phyloP scores from a whole-genome alignment of 2,113 vertebrate species.

The Lepus europaeus region DNA sequence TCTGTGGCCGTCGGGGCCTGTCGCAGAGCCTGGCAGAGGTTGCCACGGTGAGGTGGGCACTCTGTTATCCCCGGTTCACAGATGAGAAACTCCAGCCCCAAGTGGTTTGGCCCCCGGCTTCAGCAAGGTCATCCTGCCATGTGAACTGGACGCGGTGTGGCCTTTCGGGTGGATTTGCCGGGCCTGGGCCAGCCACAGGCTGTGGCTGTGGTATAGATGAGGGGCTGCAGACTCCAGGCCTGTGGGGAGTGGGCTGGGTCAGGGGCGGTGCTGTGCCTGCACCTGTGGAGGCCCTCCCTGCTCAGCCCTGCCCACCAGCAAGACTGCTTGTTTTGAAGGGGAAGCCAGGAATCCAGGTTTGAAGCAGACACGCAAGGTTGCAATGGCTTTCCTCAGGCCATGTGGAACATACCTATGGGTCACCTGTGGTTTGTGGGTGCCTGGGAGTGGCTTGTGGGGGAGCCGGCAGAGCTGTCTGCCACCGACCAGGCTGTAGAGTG shows the following conservation, averaged over 20 bases:
- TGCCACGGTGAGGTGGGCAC: too few relatives aligned
- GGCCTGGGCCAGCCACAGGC: neutral
- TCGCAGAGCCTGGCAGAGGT: neutral
- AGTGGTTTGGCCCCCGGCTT: accelerated
- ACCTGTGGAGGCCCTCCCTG: neutral
- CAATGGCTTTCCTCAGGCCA: neutral
- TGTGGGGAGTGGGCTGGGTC: neutral
- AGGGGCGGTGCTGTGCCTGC: neutral
- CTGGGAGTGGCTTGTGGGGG: neutral
- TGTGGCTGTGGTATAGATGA: neutral
- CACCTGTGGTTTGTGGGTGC: neutral
- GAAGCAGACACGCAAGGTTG: neutral
- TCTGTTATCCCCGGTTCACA: neutral
- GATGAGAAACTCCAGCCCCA: neutral
- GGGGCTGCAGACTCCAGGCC: neutral
- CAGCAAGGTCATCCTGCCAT: too few relatives aligned
- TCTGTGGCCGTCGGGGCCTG: neutral
- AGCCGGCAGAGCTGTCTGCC: neutral
- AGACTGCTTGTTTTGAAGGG: neutral
- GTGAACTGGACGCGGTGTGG: accelerated
- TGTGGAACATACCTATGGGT: neutral
- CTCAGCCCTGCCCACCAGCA: neutral
- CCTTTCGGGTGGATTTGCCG: neutral
- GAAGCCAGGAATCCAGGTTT: neutral
- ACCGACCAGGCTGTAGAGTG: neutral